Percentiles rank a stretch among this genome's conserved stretches.
These are phyloP conservation scores for Sarcophaga subvicina DNA, from an alignment of 2,888 invertebrate genomes.

Conservation along the genomic window DNA sequence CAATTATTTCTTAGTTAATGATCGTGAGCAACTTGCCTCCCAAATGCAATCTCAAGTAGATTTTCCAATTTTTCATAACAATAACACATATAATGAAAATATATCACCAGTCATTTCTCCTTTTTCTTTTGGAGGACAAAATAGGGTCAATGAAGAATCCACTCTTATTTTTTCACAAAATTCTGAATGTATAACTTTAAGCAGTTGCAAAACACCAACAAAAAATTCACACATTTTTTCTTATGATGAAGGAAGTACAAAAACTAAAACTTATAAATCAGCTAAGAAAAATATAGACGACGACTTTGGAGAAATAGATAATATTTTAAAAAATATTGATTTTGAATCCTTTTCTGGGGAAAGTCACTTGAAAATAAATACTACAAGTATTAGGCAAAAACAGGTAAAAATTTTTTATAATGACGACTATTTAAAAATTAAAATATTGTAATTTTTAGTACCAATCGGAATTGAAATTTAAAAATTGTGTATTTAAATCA, in stretches of 20 bases:
- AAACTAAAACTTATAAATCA: not conserved
- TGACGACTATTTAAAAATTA: not conserved
- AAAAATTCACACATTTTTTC: not conserved
- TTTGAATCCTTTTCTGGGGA: constrained; percentile 41
- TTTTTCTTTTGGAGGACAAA: constrained; percentile 6
- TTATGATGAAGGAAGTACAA: not conserved
- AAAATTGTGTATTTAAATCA: not conserved
- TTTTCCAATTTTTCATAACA: constrained; percentile 46
- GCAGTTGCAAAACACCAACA: constrained; percentile 28
- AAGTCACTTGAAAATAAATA: not conserved
- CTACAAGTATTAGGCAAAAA: not conserved
- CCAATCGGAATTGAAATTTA: constrained; percentile 54
- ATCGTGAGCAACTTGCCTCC: constrained; percentile 63
- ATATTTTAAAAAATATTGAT: constrained; percentile 51
- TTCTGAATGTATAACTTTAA: constrained; percentile 47
- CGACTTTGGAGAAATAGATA: constrained; percentile 27
- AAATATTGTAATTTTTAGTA: constrained; percentile 50
- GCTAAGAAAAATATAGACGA: not conserved
- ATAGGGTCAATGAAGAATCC: constrained; percentile 25
- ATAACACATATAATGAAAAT: constrained; percentile 11
- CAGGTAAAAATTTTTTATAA: constrained; percentile 13
- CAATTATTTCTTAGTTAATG: constrained; percentile 51
- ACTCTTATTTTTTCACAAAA: constrained; percentile 53
- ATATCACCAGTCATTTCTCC: constrained; percentile 12
- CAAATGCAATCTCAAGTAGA: constrained; percentile 63